These are phyloP conservation scores for Leptinotarsa haldemani DNA, from an alignment of 2,888 invertebrate genomes.

Conservation along the genomic window DNA sequence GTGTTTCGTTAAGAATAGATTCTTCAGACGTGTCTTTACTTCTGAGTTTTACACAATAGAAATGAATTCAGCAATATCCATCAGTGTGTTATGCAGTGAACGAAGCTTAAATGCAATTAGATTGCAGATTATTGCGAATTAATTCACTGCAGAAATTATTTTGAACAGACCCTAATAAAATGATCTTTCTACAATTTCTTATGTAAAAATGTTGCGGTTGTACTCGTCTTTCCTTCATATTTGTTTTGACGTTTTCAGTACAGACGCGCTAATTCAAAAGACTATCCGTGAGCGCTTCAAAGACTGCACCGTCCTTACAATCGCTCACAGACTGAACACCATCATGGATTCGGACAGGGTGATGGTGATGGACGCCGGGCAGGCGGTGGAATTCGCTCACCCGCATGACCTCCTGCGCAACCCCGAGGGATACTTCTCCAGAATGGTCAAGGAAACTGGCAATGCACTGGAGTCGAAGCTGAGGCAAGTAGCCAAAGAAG, in stretches of 20 bases:
- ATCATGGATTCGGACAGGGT: conserved; percentile 87
- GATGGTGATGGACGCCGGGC: conserved; percentile 71
- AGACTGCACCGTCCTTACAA: conserved; percentile 83
- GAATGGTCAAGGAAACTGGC: conserved; percentile 63
- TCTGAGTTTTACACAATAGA: too few species aligned
- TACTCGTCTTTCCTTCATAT: too few species aligned
- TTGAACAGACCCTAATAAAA: too few species aligned
- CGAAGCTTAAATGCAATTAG: too few species aligned
- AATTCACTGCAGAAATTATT: too few species aligned
- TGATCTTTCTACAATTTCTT: too few species aligned
- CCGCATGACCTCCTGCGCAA: conserved; percentile 65
- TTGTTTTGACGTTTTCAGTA: conserved; percentile 65
- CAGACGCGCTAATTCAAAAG: conserved; percentile 81
- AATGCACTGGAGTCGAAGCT: conserved; percentile 53
- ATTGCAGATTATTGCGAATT: too few species aligned
- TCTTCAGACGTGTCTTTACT: too few species aligned
- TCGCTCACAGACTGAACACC: conserved; percentile 85
- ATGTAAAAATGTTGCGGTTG: too few species aligned
- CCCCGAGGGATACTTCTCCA: conserved; percentile 56
- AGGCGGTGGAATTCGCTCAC: conserved; percentile 68
- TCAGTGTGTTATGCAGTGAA: too few species aligned
- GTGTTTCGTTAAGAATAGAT: too few species aligned
- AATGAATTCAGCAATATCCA: too few species aligned
- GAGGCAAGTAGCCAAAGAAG: conserved; percentile 38
- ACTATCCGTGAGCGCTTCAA: conserved; percentile 81